Base-by-base conservation (phyloP, 2,888 invertebrate species). In the Zelleria hepariella region DNA sequence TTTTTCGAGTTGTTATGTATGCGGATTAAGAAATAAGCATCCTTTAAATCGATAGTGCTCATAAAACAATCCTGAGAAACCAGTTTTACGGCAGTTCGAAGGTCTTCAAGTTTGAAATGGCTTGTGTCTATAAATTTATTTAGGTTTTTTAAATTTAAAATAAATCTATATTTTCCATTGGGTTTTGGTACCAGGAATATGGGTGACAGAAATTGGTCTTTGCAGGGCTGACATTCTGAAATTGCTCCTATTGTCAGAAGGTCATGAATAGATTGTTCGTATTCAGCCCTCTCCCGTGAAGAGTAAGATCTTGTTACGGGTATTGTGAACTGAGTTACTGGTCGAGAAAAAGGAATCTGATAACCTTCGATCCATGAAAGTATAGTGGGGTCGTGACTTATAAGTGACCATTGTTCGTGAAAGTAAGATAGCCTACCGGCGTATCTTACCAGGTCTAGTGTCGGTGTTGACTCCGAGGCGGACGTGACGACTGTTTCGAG, bases 361-460 rank as follows among this genome's bases (percentile, higher is more conserved):
- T 59, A 59, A 18, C 59, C 60, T 26, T 60, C 10, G 2, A 66
- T 62, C 59, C 60, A 66, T 10, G 61, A 62, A 1, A 63, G 54
- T 26, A 66, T 56, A 3, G 47, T 55, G 6, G n/a, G 42, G 20
- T 66, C 64, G n/a, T 58, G 20, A 21, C 63, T 64, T 5, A 64
- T 63, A 1, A 54, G 58, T 6, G 61, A 52, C 66, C 64, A 66
- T 42, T 63, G 61, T 7, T 60, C 5, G 21, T 58, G 26, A 57
- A 60, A 63, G 4, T 21, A 0, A 1, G 61, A 48, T 49, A 66
- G 26, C 25, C 61, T 42, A 52, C 63, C 64, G 8, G 63, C 62
- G 57, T 62, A 48, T 18, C 8, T 54, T 59, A 62, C 61, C 61
- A 55, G 32, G 10, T 54, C 32, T 59, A 62, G 26, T 27, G 53